phyloP scores from a whole-genome alignment of 1,140 invertebrate species.

The Hydropsyche tenuis region DNA sequence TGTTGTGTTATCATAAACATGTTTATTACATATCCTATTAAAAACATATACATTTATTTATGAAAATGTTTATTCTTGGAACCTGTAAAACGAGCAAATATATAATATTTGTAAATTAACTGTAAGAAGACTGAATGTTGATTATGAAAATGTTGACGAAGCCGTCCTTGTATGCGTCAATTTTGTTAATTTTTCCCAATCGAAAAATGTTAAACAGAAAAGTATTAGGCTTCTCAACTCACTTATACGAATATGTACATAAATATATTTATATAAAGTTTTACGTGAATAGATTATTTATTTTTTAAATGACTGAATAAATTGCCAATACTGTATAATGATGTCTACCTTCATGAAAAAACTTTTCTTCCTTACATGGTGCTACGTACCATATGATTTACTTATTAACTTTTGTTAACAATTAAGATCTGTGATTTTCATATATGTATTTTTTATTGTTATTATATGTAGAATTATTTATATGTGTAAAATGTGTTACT shows the following conservation, averaged over 20 bases:
- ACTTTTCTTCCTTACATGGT: too few species aligned
- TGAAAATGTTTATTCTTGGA: too few species aligned
- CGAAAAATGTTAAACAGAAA: not conserved
- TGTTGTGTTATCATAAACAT: too few species aligned
- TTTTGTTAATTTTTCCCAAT: too few species aligned
- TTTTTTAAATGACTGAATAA: constrained; percentile 7
- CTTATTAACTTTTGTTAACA: not conserved
- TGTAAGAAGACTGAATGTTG: constrained; percentile 1
- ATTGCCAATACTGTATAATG: too few species aligned
- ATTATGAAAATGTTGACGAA: constrained; percentile 8
- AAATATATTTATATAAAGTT: not conserved
- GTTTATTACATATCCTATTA: too few species aligned
- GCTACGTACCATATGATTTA: too few species aligned
- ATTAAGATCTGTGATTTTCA: constrained; percentile 6
- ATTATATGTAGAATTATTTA: too few species aligned
- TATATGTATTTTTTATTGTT: not conserved
- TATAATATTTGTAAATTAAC: too few species aligned
- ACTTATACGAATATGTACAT: not conserved
- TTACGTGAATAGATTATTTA: not conserved
- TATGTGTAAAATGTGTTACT: constrained; percentile 11
- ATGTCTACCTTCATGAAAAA: too few species aligned
- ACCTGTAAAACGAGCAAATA: too few species aligned
- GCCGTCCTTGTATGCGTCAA: not conserved
- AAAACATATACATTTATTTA: too few species aligned
- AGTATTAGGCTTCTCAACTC: not conserved